Conservation (phyloP, 35 echinoderm and acorn worm species). For the Anneissia japonica region DNA sequence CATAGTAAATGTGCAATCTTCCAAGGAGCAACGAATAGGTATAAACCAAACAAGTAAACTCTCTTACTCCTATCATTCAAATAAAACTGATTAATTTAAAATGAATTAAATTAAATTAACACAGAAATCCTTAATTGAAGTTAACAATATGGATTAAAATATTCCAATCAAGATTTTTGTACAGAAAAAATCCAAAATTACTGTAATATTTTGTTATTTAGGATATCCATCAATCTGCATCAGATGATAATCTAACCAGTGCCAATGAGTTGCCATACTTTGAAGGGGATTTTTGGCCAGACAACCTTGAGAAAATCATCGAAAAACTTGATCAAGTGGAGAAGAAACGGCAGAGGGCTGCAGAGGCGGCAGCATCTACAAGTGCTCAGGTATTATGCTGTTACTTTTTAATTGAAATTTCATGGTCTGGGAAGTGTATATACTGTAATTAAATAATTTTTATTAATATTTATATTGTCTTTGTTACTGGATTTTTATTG, state of each 20-base stretch:
- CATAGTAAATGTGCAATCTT: too few species aligned
- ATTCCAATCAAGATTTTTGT: too few species aligned
- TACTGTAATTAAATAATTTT: not conserved
- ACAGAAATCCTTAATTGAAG: too few species aligned
- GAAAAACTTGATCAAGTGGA: constrained; percentile 98
- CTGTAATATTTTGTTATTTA: constrained; percentile 21
- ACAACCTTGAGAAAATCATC: constrained; percentile 93
- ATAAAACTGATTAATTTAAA: too few species aligned
- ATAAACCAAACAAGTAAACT: too few species aligned
- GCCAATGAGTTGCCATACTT: constrained; percentile 97
- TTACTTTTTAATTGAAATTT: not conserved
- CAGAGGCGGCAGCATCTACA: constrained; percentile 68
- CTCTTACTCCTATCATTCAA: too few species aligned
- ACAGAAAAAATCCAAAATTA: too few species aligned
- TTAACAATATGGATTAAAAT: too few species aligned
- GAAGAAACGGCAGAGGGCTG: constrained; percentile 83
- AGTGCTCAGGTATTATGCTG: constrained; percentile 53
- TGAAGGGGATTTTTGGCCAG: constrained; percentile 99
- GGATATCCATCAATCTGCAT: constrained; percentile 94
- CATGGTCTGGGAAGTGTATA: not conserved
- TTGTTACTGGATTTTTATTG: too few species aligned
- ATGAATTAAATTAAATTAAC: too few species aligned
- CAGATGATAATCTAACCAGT: constrained; percentile 78
- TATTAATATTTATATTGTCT: not conserved
- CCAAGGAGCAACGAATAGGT: too few species aligned